A percentile compares a stretch with the other conserved stretches of the same genome.
phyloP scores from a whole-genome alignment of 2,113 vertebrate species.

The Carassius carassius region DNA sequence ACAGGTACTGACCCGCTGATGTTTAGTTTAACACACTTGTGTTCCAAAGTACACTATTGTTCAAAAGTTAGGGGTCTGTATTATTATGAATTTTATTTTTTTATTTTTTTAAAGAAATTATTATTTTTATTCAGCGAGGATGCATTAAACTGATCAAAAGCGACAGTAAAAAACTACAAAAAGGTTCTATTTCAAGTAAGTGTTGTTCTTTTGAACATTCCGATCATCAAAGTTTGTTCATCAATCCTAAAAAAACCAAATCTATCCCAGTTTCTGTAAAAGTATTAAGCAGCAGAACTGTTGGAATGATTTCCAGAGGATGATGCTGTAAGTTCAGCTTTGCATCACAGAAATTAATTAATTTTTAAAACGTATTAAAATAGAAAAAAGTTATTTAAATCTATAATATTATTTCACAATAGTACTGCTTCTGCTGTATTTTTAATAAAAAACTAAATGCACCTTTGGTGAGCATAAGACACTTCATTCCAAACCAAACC shows the following conservation, averaged over 20 bases:
- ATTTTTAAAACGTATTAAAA: not conserved
- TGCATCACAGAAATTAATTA: not conserved
- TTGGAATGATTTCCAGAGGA: not conserved
- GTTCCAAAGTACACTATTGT: not conserved
- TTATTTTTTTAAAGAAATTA: not conserved
- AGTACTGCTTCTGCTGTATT: not conserved
- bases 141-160: no score
- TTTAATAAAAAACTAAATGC: not conserved
- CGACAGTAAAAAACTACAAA: no score
- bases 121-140: not conserved
- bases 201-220: no score
- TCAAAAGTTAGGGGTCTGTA: not conserved
- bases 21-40: not conserved
- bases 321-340: not conserved
- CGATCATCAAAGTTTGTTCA: not conserved
- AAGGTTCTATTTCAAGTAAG: no score
- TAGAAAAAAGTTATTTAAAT: not conserved
- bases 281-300: not conserved
- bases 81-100: not conserved
- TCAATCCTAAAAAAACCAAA: not conserved
- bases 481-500: not conserved
- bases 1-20: conserved; percentile 79
- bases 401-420: not conserved
- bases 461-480: not conserved
- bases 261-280: not conserved